These are phyloP conservation scores for Stigmatopora argus DNA, from an alignment of 2,113 vertebrate species.

Conservation along the genomic window DNA sequence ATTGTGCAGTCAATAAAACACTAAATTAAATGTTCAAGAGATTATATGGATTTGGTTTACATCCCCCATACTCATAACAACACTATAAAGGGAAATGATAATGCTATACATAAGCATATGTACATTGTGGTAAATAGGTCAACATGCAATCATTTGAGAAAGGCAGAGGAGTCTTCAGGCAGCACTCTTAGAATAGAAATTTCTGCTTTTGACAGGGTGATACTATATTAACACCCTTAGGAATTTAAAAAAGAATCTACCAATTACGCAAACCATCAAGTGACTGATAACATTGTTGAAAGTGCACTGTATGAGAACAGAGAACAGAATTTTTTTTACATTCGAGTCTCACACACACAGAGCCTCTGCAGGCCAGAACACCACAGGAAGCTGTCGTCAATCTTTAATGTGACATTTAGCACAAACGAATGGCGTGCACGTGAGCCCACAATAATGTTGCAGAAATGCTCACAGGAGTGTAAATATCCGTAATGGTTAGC, in stretches of 20 bases:
- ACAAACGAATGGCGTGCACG: conserved; percentile 14
- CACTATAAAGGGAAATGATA: conserved; percentile 18
- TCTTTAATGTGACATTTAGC: conserved; percentile 64
- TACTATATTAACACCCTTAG: background rate
- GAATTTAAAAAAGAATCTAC: background rate
- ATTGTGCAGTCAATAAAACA: background rate
- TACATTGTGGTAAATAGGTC: conserved; percentile 53
- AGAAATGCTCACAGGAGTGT: background rate
- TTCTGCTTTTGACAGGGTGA: conserved; percentile 28
- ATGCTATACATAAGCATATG: conserved; percentile 20
- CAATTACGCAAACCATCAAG: background rate
- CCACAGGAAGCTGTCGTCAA: conserved; percentile 62
- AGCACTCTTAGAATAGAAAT: conserved; percentile 8
- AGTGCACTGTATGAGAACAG: background rate
- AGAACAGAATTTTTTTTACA: background rate
- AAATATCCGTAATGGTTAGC: conserved; percentile 28
- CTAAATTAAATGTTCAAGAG: background rate
- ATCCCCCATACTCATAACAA: background rate
- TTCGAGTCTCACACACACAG: conserved; percentile 5
- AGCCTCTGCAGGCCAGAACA: conserved; percentile 46
- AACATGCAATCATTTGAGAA: conserved; percentile 19
- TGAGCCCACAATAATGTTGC: background rate
- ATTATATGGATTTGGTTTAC: background rate
- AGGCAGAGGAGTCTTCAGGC: conserved; percentile 29
- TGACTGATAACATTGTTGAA: background rate